Evolutionary conservation across 2,113 vertebrate genomes (phyloP).

Genomic region (Ancistrus triradiatus): DNA sequence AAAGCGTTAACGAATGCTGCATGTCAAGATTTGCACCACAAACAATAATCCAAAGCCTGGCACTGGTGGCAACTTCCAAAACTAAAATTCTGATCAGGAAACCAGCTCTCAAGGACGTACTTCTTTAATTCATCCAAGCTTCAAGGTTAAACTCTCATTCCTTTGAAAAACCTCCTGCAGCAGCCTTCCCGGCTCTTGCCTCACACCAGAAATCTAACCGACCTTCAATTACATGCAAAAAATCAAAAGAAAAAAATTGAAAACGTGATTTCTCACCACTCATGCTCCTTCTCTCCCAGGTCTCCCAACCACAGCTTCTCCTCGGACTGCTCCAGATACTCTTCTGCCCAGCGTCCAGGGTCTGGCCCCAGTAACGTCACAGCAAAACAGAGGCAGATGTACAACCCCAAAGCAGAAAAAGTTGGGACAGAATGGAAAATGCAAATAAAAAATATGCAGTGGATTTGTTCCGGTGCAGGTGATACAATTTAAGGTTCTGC

Average conservation of each 20-base stretch:
- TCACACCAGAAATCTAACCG: not conserved
- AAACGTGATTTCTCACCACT: constrained; percentile 66
- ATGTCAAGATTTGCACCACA: not conserved
- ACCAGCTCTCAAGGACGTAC: not conserved
- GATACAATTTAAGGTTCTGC: no score
- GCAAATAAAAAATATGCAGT: not conserved
- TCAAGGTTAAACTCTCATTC: constrained; percentile 1
- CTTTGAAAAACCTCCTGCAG: not conserved
- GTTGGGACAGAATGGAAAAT: no score
- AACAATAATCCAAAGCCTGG: not conserved
- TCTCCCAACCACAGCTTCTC: constrained; percentile 97
- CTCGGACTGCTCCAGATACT: constrained; percentile 95
- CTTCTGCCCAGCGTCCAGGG: constrained; percentile 93
- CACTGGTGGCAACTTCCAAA: not conserved
- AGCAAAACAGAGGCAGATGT: not conserved
- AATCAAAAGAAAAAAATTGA: no score
- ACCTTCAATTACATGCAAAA: not conserved
- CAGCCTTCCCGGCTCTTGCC: not conserved
- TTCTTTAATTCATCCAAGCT: not conserved
- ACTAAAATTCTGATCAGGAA: not conserved
- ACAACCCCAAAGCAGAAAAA: no score
- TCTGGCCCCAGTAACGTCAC: constrained; percentile 62
- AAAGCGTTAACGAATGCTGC: constrained; percentile 6
- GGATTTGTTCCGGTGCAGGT: no score
- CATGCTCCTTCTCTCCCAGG: constrained; percentile 76